phyloP scores from a whole-genome alignment of 2,888 invertebrate genomes.

The Coenonympha arcania region DNA sequence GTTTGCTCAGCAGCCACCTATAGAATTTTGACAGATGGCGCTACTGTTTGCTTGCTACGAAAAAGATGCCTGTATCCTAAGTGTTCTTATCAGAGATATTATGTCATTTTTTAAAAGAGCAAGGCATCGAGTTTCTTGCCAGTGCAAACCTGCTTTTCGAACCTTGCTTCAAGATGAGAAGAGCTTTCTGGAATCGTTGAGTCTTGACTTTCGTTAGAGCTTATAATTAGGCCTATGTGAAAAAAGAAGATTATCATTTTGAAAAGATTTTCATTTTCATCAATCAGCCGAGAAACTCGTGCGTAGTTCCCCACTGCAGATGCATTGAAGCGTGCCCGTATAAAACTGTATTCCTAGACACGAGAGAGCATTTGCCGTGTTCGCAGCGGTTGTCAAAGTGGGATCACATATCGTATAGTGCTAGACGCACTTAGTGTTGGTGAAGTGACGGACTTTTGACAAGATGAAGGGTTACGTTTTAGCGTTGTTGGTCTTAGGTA shows the following conservation, averaged over 20 bases:
- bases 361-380: constrained; percentile 57
- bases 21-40: too few species aligned
- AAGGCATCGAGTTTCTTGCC: too few species aligned
- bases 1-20: too few species aligned
- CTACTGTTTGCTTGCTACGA: too few species aligned
- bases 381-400: constrained; percentile 33
- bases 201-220: too few species aligned
- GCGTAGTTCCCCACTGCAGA: constrained; percentile 48
- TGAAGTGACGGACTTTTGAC: constrained; percentile 38
- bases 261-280: neutral
- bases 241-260: neutral
- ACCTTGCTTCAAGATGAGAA: too few species aligned
- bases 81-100: too few species aligned
- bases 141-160: too few species aligned
- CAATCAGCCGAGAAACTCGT: constrained; percentile 22
- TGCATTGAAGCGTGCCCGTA: constrained; percentile 49
- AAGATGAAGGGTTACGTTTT: constrained; percentile 60
- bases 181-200: too few species aligned
- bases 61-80: too few species aligned
- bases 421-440: constrained; percentile 41
- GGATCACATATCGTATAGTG: constrained; percentile 11
- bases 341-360: constrained; percentile 51
- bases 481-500: constrained; percentile 57
- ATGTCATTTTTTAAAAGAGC: too few species aligned
- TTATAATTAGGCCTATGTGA: too few species aligned